Conservation (phyloP, 2,113 vertebrate genomes). For the Oncorhynchus clarkii region DNA sequence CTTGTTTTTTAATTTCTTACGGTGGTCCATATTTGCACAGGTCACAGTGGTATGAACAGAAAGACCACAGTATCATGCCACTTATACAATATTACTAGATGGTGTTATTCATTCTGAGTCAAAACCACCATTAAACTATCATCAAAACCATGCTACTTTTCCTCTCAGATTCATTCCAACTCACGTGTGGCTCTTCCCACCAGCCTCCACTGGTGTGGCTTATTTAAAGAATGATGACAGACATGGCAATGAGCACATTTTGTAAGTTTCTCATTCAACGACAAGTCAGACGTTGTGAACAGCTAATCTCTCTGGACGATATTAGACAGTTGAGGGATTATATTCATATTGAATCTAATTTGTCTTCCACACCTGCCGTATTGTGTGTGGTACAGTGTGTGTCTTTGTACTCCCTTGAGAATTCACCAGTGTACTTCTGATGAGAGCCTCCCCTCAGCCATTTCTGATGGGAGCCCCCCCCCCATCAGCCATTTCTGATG, state of each 20-base stretch:
- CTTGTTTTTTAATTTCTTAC: too few relatives aligned
- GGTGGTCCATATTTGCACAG: background rate
- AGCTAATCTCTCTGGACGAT: constrained; percentile 29
- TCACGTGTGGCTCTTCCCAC: too few relatives aligned
- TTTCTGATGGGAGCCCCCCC: constrained; percentile 32
- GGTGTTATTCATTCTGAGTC: background rate
- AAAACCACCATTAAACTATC: background rate
- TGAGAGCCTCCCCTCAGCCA: constrained; percentile 19
- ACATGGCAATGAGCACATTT: constrained; percentile 30
- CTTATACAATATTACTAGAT: too few relatives aligned
- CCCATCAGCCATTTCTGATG: constrained; percentile 16
- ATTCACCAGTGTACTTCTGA: constrained; percentile 50
- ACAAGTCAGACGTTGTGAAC: constrained; percentile 54
- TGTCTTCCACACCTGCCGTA: constrained; percentile 59
- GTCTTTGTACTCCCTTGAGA: constrained; percentile 67
- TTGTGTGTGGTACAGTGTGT: constrained; percentile 63
- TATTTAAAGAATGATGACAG: constrained; percentile 55
- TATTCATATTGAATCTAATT: constrained; percentile 62
- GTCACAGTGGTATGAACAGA: background rate
- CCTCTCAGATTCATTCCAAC: background rate
- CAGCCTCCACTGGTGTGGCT: background rate
- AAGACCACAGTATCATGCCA: background rate
- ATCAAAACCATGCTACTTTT: background rate
- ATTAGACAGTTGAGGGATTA: constrained; percentile 62
- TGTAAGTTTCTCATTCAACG: background rate